phyloP scores from a whole-genome alignment of 2,113 vertebrate genomes.

The Anoplopoma fimbria region DNA sequence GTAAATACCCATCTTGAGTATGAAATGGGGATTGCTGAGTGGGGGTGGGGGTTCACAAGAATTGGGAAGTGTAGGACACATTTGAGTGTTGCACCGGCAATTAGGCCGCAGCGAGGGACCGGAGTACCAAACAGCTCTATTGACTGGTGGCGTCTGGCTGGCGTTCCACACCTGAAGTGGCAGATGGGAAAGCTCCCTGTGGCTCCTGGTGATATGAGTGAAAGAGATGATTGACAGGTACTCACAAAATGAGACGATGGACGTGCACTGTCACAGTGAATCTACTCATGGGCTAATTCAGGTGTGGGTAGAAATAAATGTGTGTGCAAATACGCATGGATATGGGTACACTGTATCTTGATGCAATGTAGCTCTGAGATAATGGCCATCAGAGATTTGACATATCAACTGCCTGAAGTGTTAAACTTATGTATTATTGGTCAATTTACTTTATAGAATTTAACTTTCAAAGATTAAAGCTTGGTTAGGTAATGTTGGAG shows the following conservation, averaged over 20 bases:
- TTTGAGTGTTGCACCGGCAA: slow-evolving; percentile 72
- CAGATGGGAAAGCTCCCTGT: slow-evolving; percentile 67
- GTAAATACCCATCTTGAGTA: slow-evolving; percentile 86
- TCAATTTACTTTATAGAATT: not conserved
- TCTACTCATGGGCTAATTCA: slow-evolving; percentile 71
- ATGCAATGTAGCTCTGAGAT: slow-evolving; percentile 5
- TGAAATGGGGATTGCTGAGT: slow-evolving; percentile 69
- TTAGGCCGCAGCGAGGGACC: slow-evolving; percentile 78
- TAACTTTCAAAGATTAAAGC: not conserved
- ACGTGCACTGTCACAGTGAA: slow-evolving; percentile 74
- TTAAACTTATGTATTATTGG: not conserved
- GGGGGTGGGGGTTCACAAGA: slow-evolving; percentile 30
- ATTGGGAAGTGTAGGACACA: slow-evolving; percentile 67
- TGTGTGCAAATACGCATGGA: slow-evolving; percentile 21
- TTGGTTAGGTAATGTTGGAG: not conserved
- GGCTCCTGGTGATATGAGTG: slow-evolving; percentile 66
- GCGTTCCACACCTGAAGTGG: slow-evolving; percentile 74
- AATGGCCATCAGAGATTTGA: slow-evolving; percentile 2
- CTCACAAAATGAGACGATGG: slow-evolving; percentile 73
- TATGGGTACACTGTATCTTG: not conserved
- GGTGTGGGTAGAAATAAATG: slow-evolving; percentile 39
- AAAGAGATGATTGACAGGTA: slow-evolving; percentile 77
- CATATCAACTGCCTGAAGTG: not conserved
- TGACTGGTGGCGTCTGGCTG: slow-evolving; percentile 64
- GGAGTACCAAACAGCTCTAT: slow-evolving; percentile 71